A percentile compares a stretch with the other conserved stretches of the same genome.
Conservation (phyloP, 64 coral and sea anemone species). For the Stichodactyla mertensii region DNA sequence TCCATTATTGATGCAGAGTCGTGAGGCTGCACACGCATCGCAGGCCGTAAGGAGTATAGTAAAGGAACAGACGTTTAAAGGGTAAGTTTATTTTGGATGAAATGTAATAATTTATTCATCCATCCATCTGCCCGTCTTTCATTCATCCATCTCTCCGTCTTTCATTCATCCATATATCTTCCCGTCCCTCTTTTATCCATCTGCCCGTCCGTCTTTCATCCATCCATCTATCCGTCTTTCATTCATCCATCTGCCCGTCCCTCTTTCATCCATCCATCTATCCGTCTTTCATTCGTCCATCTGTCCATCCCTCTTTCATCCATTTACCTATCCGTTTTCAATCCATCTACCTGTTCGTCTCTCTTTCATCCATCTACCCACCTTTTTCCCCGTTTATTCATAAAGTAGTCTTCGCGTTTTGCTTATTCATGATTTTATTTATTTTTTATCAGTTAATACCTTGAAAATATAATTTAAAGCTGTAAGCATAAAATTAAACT, state of each 20-base stretch:
- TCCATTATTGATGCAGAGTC: conserved; percentile 30
- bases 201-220: not conserved
- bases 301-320: not conserved
- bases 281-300: not conserved
- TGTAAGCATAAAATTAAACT: too few relatives aligned
- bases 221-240: not conserved
- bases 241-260: not conserved
- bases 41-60: conserved; percentile 83
- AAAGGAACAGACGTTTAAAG: conserved; percentile 67
- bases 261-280: not conserved
- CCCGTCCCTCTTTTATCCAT: not conserved
- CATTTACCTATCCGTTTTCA: not conserved
- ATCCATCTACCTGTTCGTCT: too few relatives aligned
- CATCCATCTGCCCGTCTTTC: not conserved
- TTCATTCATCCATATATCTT: not conserved
- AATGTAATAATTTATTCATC: not conserved
- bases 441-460: too few relatives aligned
- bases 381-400: too few relatives aligned
- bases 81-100: conserved; percentile 6
- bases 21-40: conserved; percentile 71
- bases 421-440: too few relatives aligned
- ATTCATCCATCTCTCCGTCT: not conserved
- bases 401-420: too few relatives aligned
- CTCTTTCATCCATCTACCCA: too few relatives aligned
- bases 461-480: too few relatives aligned